These are phyloP conservation scores for Rhinogobius similis DNA, from an alignment of 2,113 vertebrate genomes.

Conservation along the genomic window DNA sequence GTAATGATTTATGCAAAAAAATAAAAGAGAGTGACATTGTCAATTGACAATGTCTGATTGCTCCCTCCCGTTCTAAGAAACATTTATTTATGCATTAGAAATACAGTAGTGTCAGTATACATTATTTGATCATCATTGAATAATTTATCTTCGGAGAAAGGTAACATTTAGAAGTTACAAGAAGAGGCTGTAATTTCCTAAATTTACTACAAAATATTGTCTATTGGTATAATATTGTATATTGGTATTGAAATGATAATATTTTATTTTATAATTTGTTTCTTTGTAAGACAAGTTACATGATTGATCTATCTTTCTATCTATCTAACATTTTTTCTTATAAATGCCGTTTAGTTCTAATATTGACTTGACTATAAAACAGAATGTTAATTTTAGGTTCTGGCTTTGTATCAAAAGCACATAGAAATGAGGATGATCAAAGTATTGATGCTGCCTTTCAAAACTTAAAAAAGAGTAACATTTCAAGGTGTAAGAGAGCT, in stretches of 20 bases:
- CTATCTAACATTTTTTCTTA: no score
- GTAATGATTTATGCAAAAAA: not conserved
- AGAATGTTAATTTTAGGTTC: not conserved
- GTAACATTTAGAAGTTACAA: not conserved
- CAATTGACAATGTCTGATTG: not conserved
- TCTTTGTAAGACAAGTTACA: not conserved
- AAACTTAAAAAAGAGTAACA: no score
- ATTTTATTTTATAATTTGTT: not conserved
- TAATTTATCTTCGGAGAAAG: not conserved
- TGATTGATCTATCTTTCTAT: no score
- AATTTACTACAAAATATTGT: not conserved
- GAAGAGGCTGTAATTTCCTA: not conserved
- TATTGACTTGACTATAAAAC: no score
- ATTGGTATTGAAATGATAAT: no score
- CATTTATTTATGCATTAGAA: not conserved
- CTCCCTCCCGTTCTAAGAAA: not conserved
- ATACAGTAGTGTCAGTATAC: not conserved
- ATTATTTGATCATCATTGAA: not conserved
- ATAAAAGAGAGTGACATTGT: not conserved
- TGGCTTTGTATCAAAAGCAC: not conserved
- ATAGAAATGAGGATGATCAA: not conserved
- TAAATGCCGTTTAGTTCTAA: no score
- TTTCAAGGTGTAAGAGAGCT: not conserved
- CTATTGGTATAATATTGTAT: no score
- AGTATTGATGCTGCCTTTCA: not conserved